Evolutionary conservation across 2,888 invertebrate genomes (phyloP), one percentile per base, ranked within the genome.

Genomic region (Megalurothrips usitatus): DNA sequence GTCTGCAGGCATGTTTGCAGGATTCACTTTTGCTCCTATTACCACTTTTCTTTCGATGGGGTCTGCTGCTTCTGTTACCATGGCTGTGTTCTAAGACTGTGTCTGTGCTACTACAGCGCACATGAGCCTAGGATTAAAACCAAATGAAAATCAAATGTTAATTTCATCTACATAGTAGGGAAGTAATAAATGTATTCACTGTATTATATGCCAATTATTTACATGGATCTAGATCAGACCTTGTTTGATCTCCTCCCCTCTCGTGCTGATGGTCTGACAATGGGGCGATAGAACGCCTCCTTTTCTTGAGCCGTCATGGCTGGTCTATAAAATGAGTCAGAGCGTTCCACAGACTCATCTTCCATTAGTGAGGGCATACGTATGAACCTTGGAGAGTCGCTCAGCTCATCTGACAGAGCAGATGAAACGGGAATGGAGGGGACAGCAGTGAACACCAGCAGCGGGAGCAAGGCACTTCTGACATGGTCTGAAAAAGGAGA

Each of bases 291-390:
- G 23, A 75, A 75, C 0, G 68, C 68, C 23, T 75, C 68, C 26
- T 75, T 75, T 12, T 75, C 68, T 75, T 75, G 68, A 75, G 68
- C 23, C 26, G 68, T 75, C 68, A 75, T 75, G 9, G 68, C 68
- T 75, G 68, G 68, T 75, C 68, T 23, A 26, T 75, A 75, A 75
- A 75, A 75, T 75, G 68, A 75, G 23, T 75, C 68, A 75, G 68
- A 75, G 23, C 68, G 23, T 75, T 75, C 68, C 26, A 75, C 68
- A 1, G 68, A 23, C 26, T 75, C 68, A 75, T 75, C 68, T 75
- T 75, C 68, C 26, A 26, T 11, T 4, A 75, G 68, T 23, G 68
- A 75, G 6, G 68, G 68, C 68, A 75, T 75, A 9, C 17, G 58
- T n/a, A 26, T 75, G 26, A 23, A 75, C 26, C 68, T 75, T 26